Percentiles rank a stretch among this genome's conserved stretches.
Conservation (phyloP, 2,113 vertebrate genomes). For the Gopherus evgoodei region DNA sequence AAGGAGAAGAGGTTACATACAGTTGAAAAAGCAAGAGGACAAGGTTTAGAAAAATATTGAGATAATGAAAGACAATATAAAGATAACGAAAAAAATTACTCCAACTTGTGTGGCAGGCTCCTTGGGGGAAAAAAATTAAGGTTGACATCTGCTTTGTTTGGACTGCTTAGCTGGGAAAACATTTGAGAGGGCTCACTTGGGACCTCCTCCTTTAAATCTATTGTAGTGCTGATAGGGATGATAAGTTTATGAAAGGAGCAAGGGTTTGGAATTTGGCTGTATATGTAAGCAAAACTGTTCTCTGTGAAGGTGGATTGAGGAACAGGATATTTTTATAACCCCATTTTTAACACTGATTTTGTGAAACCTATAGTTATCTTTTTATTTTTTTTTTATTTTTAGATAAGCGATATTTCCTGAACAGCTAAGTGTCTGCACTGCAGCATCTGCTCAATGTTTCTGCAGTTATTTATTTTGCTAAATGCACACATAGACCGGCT, state of each 20-base stretch:
- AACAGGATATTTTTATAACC: conserved; percentile 13
- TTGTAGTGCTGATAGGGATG: not conserved
- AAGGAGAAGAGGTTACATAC: conserved; percentile 52
- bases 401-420: not conserved
- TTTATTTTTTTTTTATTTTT: not conserved
- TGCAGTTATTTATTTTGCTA: not conserved
- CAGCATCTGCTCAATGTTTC: not conserved
- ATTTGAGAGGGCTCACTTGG: fast-evolving
- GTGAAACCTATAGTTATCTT: fast-evolving
- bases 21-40: conserved; percentile 55
- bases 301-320: not conserved
- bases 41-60: conserved; percentile 51
- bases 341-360: not conserved
- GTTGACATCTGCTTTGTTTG: conserved; percentile 51
- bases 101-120: conserved; percentile 35
- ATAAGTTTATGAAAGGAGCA: not conserved
- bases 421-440: not conserved
- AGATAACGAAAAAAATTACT: conserved; percentile 53
- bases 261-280: not conserved
- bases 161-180: conserved; percentile 56
- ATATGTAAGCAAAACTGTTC: not conserved
- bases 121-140: not conserved
- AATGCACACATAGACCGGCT: not conserved
- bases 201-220: not conserved
- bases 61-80: conserved; percentile 62